Conservation (phyloP, 2,113 vertebrate genomes). For the Periophthalmodon schlosseri region DNA sequence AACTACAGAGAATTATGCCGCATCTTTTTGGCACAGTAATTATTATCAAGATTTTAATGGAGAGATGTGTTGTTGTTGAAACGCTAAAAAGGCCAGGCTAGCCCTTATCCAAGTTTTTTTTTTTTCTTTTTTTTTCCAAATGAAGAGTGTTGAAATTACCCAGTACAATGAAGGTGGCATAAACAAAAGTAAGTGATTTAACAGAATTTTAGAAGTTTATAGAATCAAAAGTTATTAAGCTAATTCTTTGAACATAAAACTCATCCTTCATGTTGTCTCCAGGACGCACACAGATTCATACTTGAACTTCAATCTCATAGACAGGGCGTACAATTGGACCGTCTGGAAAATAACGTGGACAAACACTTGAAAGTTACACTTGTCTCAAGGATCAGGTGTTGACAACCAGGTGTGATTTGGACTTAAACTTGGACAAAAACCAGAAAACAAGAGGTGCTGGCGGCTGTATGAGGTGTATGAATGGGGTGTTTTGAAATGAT, state of each 20-base stretch:
- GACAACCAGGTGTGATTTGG: neutral
- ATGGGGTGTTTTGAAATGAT: neutral
- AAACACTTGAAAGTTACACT: neutral
- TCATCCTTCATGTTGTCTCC: neutral
- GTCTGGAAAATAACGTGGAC: neutral
- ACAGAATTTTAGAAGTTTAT: neutral
- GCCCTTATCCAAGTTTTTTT: neutral
- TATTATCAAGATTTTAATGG: conserved; percentile 6
- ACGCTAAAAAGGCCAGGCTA: neutral
- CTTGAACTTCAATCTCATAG: neutral
- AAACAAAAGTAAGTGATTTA: neutral
- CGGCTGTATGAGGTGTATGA: neutral
- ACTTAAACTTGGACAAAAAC: neutral
- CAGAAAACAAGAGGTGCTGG: neutral
- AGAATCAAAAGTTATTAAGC: neutral
- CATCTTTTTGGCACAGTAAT: neutral
- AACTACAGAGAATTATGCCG: neutral
- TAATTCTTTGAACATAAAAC: neutral
- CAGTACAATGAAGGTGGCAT: neutral
- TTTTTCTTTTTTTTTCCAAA: neutral
- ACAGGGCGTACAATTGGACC: neutral
- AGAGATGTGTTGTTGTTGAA: neutral
- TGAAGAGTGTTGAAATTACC: neutral
- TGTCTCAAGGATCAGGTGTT: neutral
- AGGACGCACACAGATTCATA: neutral